Conservation (phyloP, 2,888 invertebrate genomes). For the Coecobrya sp. region DNA sequence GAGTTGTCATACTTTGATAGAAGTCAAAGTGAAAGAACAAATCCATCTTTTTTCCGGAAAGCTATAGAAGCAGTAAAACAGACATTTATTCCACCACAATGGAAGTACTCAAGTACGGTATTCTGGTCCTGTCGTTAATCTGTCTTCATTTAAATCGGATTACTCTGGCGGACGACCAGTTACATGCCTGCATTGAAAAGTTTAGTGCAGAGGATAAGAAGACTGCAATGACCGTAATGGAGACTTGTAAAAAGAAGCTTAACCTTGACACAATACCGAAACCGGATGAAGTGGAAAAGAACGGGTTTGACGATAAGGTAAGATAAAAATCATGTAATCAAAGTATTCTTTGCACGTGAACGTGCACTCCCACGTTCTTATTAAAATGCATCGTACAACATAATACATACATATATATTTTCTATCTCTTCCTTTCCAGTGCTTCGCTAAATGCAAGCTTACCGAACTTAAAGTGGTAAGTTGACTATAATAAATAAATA, state of each 20-base stretch:
- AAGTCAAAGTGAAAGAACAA: neutral
- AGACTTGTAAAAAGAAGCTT: constrained; percentile 75
- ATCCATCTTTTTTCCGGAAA: neutral
- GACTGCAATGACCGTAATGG: constrained; percentile 55
- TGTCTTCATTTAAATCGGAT: constrained; percentile 70
- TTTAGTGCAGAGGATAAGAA: constrained; percentile 65
- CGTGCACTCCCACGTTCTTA: too few species aligned
- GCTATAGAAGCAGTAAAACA: too few species aligned
- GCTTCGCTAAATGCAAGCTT: constrained; percentile 77
- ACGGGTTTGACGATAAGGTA: constrained; percentile 80
- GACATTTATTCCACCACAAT: constrained; percentile 38
- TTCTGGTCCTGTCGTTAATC: constrained; percentile 61
- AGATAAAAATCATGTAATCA: neutral
- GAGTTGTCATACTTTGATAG: neutral
- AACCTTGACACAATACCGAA: constrained; percentile 61
- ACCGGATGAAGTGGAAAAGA: constrained; percentile 73
- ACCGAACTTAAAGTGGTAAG: constrained; percentile 74
- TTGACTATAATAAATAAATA: neutral
- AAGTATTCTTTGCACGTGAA: neutral
- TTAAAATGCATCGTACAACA: neutral
- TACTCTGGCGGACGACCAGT: constrained; percentile 27
- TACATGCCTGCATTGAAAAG: constrained; percentile 67
- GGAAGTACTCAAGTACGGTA: neutral
- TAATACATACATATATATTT: constrained; percentile 16
- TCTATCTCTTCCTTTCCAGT: constrained; percentile 48